A percentile compares a stretch with the other conserved stretches of the same genome.
Conservation (phyloP, 2,797 vertebrate species). For the Lacerta bilineata region DNA sequence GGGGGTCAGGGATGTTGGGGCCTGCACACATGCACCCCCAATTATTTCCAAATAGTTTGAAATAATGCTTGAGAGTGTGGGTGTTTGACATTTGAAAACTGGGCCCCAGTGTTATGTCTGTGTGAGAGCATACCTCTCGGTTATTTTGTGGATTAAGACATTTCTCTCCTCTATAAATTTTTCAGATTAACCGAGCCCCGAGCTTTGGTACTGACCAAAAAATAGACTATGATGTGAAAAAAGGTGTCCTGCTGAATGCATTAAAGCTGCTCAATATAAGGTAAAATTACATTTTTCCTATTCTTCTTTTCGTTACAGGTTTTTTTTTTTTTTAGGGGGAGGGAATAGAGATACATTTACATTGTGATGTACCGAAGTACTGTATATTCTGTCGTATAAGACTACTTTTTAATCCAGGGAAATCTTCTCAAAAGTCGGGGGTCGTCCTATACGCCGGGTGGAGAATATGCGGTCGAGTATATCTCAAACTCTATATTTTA, state of each 20-base stretch:
- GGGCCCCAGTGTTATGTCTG: not conserved
- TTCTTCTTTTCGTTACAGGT: constrained; percentile 14
- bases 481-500: no score
- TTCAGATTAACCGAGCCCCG: constrained; percentile 97
- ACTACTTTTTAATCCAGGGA: no score
- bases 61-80: not conserved
- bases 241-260: constrained; percentile 93
- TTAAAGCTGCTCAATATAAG: constrained; percentile 96
- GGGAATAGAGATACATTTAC: not conserved
- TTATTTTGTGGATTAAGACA: not conserved
- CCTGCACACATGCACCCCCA: not conserved
- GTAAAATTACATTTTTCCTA: constrained; percentile 74
- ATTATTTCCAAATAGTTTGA: not conserved
- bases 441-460: no score
- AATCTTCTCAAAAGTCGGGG: no score
- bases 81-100: not conserved
- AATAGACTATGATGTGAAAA: constrained; percentile 98
- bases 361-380: not conserved
- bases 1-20: not conserved
- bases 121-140: not conserved
- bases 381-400: no score
- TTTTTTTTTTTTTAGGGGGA: no score
- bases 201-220: constrained; percentile 99
- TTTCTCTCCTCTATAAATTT: constrained; percentile 60
- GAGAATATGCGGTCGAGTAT: no score